phyloP scores from a whole-genome alignment of 2,797 vertebrate species.

The Malacoraja senta region DNA sequence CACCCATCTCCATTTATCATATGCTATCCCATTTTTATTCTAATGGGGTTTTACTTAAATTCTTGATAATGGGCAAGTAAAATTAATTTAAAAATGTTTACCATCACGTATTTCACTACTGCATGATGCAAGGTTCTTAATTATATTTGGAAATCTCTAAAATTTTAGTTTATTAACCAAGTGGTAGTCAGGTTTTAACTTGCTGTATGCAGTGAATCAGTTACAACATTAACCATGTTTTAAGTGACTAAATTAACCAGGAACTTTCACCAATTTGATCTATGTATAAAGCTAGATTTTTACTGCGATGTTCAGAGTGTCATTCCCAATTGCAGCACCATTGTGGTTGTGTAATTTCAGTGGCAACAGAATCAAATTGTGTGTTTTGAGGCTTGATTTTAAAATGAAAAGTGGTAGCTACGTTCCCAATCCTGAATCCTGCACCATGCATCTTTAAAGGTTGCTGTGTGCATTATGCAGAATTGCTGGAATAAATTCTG shows the following conservation, averaged over 20 bases:
- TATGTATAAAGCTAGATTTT: neutral
- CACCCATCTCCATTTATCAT: too few relatives aligned
- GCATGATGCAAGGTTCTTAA: neutral
- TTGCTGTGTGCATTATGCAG: neutral
- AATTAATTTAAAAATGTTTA: neutral
- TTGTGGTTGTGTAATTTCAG: neutral
- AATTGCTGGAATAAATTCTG: neutral
- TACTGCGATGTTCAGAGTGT: neutral
- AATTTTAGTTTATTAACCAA: neutral
- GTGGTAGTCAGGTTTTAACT: neutral
- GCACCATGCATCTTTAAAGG: neutral
- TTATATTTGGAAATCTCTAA: neutral
- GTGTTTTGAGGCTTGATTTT: neutral
- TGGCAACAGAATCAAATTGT: neutral
- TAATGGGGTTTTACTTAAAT: neutral
- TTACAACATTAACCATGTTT: neutral
- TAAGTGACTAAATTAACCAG: neutral
- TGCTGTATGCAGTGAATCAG: neutral
- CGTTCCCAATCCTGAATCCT: neutral
- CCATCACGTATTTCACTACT: neutral
- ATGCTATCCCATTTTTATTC: too few relatives aligned
- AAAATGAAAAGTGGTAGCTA: neutral
- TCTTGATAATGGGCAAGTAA: neutral
- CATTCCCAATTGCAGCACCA: neutral
- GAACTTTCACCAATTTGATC: neutral